These are phyloP conservation scores for Azorinus chamasolen DNA, from an alignment of 2,888 invertebrate genomes.

Conservation along the genomic window DNA sequence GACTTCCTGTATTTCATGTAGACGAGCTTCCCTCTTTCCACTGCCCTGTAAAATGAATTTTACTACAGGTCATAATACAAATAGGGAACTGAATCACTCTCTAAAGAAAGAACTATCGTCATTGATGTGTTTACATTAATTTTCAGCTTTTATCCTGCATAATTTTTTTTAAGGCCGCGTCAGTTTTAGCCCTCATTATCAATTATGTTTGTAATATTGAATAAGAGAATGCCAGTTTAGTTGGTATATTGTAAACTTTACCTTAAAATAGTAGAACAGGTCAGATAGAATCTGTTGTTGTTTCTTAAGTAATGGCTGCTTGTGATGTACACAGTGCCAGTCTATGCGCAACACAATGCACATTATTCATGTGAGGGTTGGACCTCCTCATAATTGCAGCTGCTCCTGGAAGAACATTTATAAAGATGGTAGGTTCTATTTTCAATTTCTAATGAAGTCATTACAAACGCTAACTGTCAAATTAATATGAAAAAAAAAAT, in stretches of 20 bases:
- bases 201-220: too few species aligned
- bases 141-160: too few species aligned
- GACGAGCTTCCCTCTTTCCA: slow-evolving; percentile 23
- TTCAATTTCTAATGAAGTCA: too few species aligned
- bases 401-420: slow-evolving; percentile 24
- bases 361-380: slow-evolving; percentile 43
- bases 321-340: slow-evolving; percentile 49
- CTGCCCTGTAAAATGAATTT: slow-evolving; percentile 19
- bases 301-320: slow-evolving; percentile 37
- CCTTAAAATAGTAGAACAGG: slow-evolving; percentile 51
- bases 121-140: too few species aligned
- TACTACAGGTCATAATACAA: too few species aligned
- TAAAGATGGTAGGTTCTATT: not conserved
- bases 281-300: slow-evolving; percentile 44
- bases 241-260: too few species aligned
- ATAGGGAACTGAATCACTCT: too few species aligned
- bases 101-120: too few species aligned
- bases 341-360: slow-evolving; percentile 51
- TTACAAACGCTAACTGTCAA: not conserved
- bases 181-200: too few species aligned
- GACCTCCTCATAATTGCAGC: slow-evolving; percentile 25
- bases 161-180: too few species aligned
- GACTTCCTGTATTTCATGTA: slow-evolving; percentile 34
- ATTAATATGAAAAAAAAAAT: not conserved
- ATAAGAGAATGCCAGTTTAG: too few species aligned